Evolutionary conservation across 2,888 invertebrate genomes (phyloP), one percentile per base, ranked within the genome.

Genomic region (Cheilosia soror): DNA sequence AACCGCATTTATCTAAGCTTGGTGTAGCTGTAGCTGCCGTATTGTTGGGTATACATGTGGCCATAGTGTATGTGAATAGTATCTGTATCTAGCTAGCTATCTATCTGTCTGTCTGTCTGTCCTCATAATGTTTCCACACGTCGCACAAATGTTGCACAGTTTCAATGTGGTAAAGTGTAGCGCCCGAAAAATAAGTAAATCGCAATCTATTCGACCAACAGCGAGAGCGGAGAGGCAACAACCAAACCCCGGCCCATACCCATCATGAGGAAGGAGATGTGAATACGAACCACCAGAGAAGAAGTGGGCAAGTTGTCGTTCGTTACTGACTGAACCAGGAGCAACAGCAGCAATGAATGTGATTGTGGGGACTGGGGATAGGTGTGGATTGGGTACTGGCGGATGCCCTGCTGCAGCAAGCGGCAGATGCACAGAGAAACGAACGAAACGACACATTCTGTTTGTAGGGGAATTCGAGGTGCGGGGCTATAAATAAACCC

Each of bases 71-170:
- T 47, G 20, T 37, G 40, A 11, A 40, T 29, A n/a, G 15, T 42
- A 31, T 73, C 29, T 44, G 25, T 40, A 11, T 42, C 29, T 60
- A 33, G 15, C 29, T 33, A 33, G 33, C 33, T 57, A 20, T 65
- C 42, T 62, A 27, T 69, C 53, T 68, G 51, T 27, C 44, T 33
- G 55, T 37, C 63, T 63, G 47, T 63, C 49, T 69, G 53, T 78
- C 63, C 37, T 63, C 71, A 49, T 71, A 69, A 55, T 63, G 69
- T 63, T 63, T 63, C 63, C 71, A 65, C 25, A 57, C 63, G 63
- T 63, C 71, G 78, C 63, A 65, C 78, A 71, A 78, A 78, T 78
- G 78, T 78, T 71, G 78, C 78, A 76, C 60, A 78, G 63, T 71
- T 49, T 63, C 71, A 65, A 75, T 66, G 57, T 73, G 63, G 73